A percentile compares a stretch with the other conserved stretches of the same genome.
phyloP scores from a whole-genome alignment of 2,888 invertebrate genomes.

The Amblyjoppa fuscipennis region DNA sequence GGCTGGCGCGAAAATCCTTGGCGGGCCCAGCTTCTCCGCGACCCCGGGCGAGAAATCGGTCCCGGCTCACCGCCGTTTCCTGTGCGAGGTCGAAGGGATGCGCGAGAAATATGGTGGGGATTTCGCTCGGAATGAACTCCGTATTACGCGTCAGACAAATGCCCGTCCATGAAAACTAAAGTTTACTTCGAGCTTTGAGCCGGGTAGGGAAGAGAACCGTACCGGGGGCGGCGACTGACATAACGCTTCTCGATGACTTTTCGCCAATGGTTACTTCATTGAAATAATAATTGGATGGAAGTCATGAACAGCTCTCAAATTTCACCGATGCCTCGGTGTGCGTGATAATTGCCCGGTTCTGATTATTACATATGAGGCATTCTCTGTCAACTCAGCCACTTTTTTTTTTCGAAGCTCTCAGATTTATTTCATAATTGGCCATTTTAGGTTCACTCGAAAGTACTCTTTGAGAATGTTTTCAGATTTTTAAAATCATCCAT shows the following conservation, averaged over 20 bases:
- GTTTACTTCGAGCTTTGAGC: constrained; percentile 77
- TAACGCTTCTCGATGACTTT: constrained; percentile 73
- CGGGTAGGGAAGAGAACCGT: constrained; percentile 39
- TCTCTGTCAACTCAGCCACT: too few relatives aligned
- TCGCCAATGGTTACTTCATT: constrained; percentile 10
- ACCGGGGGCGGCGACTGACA: constrained; percentile 2
- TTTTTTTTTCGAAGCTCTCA: too few relatives aligned
- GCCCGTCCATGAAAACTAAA: constrained; percentile 78
- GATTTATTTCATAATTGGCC: too few relatives aligned
- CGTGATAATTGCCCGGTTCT: not conserved
- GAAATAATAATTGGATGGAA: not conserved
- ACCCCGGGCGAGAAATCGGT: constrained; percentile 24
- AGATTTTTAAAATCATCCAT: too few relatives aligned
- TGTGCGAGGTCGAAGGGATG: constrained; percentile 59
- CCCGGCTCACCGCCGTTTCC: constrained; percentile 12
- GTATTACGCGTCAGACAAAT: constrained; percentile 80
- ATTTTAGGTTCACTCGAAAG: too few relatives aligned
- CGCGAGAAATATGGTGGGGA: constrained; percentile 74
- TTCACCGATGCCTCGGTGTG: not conserved
- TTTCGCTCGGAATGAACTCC: constrained; percentile 77
- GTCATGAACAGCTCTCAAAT: not conserved
- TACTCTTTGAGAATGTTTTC: too few relatives aligned
- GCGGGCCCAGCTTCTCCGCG: constrained; percentile 10
- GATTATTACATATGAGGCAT: too few relatives aligned
- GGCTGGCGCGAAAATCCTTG: constrained; percentile 40